These are phyloP conservation scores for Fringilla coelebs DNA, from an alignment of 2,797 vertebrate genomes.

Conservation along the genomic window DNA sequence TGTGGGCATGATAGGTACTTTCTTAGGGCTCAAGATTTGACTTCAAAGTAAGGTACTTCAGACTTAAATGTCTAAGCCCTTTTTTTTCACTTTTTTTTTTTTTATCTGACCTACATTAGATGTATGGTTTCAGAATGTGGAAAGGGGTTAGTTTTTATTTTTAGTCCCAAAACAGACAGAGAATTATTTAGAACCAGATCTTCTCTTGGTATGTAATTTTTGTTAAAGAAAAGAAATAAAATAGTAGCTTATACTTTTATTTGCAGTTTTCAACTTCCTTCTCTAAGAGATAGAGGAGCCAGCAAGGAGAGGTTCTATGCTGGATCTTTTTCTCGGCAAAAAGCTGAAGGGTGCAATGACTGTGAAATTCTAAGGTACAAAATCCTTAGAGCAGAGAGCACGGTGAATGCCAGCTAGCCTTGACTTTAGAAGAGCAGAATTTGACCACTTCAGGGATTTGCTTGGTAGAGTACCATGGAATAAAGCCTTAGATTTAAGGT, in stretches of 20 bases:
- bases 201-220: neutral
- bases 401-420: neutral
- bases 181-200: neutral
- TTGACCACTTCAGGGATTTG: neutral
- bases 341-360: neutral
- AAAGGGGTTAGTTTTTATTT: neutral
- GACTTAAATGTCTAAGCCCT: neutral
- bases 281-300: neutral
- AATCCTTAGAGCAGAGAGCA: neutral
- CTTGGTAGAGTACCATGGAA: neutral
- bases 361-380: neutral
- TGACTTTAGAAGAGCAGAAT: neutral
- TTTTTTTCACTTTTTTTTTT: neutral
- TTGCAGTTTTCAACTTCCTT: neutral
- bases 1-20: neutral
- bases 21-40: neutral
- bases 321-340: neutral
- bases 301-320: neutral
- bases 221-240: neutral
- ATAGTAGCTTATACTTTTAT: neutral
- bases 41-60: neutral
- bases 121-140: neutral
- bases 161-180: neutral
- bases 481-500: neutral
- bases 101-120: neutral